phyloP scores from a whole-genome alignment of 2,888 invertebrate species.

The Philereme transversata region DNA sequence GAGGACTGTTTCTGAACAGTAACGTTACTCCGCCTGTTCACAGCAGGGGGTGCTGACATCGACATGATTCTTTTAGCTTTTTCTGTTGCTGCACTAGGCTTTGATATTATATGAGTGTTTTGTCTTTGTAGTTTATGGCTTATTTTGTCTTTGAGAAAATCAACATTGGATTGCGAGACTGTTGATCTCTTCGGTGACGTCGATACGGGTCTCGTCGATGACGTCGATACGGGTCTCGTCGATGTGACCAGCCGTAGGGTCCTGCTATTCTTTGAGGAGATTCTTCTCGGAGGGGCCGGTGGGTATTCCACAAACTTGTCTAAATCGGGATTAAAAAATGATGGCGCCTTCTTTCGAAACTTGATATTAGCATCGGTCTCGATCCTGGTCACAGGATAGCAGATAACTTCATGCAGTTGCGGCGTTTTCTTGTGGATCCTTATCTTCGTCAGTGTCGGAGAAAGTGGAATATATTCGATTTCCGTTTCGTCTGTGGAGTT shows the following conservation, averaged over 20 bases:
- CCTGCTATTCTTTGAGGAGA: conserved; percentile 89
- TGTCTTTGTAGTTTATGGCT: conserved; percentile 82
- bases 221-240: conserved; percentile 68
- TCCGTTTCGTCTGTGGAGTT: conserved; percentile 89
- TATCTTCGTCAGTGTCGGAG: conserved; percentile 91
- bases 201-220: conserved; percentile 62
- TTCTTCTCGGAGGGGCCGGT: conserved; percentile 90
- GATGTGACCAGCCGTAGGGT: conserved; percentile 87
- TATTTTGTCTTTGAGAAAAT: conserved; percentile 85
- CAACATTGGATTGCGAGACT: conserved; percentile 79
- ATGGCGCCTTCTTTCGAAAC: conserved; percentile 85
- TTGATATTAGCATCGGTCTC: conserved; percentile 62
- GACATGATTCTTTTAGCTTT: conserved; percentile 63
- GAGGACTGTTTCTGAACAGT: conserved; percentile 42
- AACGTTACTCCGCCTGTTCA: conserved; percentile 63
- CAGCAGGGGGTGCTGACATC: conserved; percentile 69
- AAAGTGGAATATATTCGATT: conserved; percentile 92
- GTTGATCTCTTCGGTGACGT: conserved; percentile 61
- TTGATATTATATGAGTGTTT: conserved; percentile 71
- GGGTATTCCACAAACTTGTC: conserved; percentile 69
- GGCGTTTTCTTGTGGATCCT: conserved; percentile 88
- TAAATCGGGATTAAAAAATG: conserved; percentile 73
- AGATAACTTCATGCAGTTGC: conserved; percentile 82
- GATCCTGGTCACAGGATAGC: conserved; percentile 83
- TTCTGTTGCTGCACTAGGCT: conserved; percentile 41